These are phyloP conservation scores for Crocodylus rhombifer DNA, from an alignment of 2,797 vertebrate genomes.

Conservation along the genomic window DNA sequence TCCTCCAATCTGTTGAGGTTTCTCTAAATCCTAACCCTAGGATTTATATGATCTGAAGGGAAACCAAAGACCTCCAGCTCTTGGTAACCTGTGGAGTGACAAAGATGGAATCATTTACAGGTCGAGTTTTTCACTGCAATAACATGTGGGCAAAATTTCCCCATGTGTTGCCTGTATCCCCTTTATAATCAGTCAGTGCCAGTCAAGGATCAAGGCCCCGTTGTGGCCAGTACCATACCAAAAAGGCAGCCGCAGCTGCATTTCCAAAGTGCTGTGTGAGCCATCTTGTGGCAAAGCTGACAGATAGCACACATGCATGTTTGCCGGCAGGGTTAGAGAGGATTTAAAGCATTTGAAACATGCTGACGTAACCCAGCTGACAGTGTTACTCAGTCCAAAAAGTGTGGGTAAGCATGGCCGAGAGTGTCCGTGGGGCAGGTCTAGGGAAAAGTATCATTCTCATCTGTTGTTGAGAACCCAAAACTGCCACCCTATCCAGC, in stretches of 20 bases:
- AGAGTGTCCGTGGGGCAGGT: background rate
- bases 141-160: background rate
- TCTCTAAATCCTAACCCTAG: no score
- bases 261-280: background rate
- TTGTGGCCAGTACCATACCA: no score
- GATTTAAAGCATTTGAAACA: background rate
- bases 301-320: no score
- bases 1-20: no score
- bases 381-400: background rate
- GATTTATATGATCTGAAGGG: no score
- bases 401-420: background rate
- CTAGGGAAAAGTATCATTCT: background rate
- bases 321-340: background rate
- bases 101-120: background rate
- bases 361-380: background rate
- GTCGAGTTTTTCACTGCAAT: no score
- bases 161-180: background rate
- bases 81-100: background rate
- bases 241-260: accelerated
- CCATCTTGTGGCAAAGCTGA: background rate
- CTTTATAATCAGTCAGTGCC: background rate
- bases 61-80: background rate
- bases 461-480: background rate
- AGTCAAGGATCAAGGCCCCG: background rate
- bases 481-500: background rate